Percentiles rank a stretch among this genome's conserved stretches.
Evolutionary conservation across 2,797 vertebrate species (phyloP).

Genomic region (Eurystomus glaucurus): DNA sequence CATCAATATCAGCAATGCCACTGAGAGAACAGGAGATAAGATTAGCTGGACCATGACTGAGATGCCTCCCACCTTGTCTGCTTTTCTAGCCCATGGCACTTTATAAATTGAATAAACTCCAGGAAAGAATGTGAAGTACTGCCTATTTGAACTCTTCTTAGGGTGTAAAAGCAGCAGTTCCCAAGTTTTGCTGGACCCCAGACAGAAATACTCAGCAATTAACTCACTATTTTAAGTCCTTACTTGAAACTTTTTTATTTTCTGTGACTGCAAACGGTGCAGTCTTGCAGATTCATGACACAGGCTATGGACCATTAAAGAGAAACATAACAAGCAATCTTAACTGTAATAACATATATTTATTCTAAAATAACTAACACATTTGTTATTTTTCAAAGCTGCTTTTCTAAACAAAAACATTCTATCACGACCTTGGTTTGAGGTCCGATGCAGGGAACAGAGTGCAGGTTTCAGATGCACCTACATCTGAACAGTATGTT

Average conservation of each 20-base stretch:
- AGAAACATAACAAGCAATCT: background rate
- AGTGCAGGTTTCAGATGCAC: conserved; percentile 7
- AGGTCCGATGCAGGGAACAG: background rate
- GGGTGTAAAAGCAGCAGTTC: background rate
- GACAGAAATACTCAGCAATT: background rate
- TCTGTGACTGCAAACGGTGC: background rate
- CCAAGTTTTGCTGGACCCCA: background rate
- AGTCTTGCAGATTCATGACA: background rate
- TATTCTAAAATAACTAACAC: background rate
- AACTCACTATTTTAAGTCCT: background rate
- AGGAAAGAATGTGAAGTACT: background rate
- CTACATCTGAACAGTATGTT: background rate
- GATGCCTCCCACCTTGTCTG: background rate
- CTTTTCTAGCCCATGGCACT: background rate
- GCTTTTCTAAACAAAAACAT: conserved; percentile 21
- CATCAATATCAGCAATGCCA: background rate
- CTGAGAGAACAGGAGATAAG: background rate
- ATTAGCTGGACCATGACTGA: background rate
- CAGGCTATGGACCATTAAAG: background rate
- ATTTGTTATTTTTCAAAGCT: conserved; percentile 30
- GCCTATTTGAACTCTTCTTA: background rate
- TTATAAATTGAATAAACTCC: background rate
- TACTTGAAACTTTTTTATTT: background rate
- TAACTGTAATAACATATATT: background rate
- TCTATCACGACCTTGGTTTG: background rate